Evolutionary conservation across 2,888 invertebrate genomes (phyloP), one percentile per base, ranked within the genome.

Genomic region (Epinotia bilunana): DNA sequence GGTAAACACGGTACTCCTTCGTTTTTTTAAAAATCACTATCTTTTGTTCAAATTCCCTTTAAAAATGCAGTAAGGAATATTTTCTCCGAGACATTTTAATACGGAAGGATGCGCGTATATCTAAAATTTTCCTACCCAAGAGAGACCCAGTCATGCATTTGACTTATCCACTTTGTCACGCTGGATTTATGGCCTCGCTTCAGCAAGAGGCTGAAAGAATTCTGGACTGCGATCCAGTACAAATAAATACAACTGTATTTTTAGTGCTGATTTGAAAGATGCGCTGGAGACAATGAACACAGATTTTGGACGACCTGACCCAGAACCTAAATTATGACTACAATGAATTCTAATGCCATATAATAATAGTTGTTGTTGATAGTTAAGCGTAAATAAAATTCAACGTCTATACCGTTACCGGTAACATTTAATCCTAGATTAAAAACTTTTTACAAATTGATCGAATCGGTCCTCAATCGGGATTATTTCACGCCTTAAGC

Each of bases 401-500:
- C 39, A 39, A 39, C 9, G 2, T 28, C 23, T 28, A 28, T 28
- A 28, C 3, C 23, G 23, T 28, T 28, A 28, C 23, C 0, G 23
- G 23, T n/a, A 16, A 60, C 16, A 28, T 33, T 16, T 16, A 60
- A 60, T 60, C 16, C 20, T 16, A 16, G 16, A 13, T 49, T 16
- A 49, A 39, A 39, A 7, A 49, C 49, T 6, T 16, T 7, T 53
- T 53, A 6, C n/a, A 53, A 13, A 13, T 2, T 53, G 1, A 6
- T 53, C 53, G 39, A 39, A 9, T 33, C 39, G 9, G 9, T 39
- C 39, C 39, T 39, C 28, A 49, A 23, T 20, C 3, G 16, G 9
- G 7, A 64, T 23, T 49, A n/a, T 55, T 20, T 6, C 84, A 82
- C 83, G 82, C 86, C 83, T 87, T 81, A 83, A 84, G 39, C 39